Evolutionary conservation across 2,888 invertebrate genomes (phyloP).

Genomic region (Tachina fera): DNA sequence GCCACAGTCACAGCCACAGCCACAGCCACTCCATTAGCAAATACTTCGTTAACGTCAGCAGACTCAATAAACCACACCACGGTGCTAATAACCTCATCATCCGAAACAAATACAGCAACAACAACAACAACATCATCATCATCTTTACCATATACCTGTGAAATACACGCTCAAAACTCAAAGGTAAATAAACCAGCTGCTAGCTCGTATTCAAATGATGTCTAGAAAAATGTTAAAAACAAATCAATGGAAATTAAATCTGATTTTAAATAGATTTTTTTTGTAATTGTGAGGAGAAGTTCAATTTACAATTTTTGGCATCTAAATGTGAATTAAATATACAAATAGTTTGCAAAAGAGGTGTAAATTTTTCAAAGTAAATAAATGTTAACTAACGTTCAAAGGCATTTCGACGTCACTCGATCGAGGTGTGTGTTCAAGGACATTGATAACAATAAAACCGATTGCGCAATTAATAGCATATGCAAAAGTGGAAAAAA

Average conservation of each 20-base stretch:
- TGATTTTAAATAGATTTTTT: conserved; percentile 35
- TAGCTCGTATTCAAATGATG: background rate
- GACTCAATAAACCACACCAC: conserved; percentile 19
- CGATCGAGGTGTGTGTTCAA: background rate
- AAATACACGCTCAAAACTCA: conserved; percentile 36
- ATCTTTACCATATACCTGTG: conserved; percentile 37
- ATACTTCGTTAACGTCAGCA: background rate
- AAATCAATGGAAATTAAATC: conserved; percentile 27
- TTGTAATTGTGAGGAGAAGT: conserved; percentile 21
- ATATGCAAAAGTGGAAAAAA: background rate
- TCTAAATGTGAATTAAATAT: conserved; percentile 40
- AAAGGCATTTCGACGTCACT: conserved; percentile 16
- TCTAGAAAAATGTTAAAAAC: background rate
- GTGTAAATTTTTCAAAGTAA: conserved; percentile 36
- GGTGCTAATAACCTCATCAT: conserved; percentile 61
- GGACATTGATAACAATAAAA: background rate
- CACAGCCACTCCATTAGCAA: conserved; percentile 9
- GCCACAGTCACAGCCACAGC: conserved; percentile 13
- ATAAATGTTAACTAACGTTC: background rate
- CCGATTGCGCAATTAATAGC: background rate
- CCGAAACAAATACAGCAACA: conserved; percentile 2
- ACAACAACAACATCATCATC: background rate
- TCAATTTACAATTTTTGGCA: conserved; percentile 38
- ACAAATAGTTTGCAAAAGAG: conserved; percentile 30
- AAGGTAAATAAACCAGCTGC: conserved; percentile 61